Evolutionary conservation across 2,797 vertebrate species (phyloP).

Genomic region (Paedocypris micromegethes): DNA sequence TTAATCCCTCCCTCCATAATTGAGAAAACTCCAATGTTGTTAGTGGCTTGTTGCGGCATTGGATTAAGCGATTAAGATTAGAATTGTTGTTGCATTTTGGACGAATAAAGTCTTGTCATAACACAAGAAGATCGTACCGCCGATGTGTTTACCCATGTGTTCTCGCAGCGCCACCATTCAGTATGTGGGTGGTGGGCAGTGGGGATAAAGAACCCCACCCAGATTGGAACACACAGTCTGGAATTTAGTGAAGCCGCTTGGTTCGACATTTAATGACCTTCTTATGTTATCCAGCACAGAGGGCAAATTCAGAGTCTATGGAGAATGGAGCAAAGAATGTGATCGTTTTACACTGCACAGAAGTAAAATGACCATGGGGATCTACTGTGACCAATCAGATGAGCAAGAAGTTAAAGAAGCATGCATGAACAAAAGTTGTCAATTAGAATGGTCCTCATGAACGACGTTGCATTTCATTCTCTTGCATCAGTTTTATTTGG

Average conservation of each 20-base stretch:
- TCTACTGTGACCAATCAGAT: too few relatives aligned
- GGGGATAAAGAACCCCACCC: slow-evolving; percentile 27
- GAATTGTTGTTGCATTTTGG: not conserved
- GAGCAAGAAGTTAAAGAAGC: too few relatives aligned
- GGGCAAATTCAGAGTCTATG: slow-evolving; percentile 46
- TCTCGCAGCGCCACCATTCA: slow-evolving; percentile 45
- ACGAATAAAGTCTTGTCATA: slow-evolving; percentile 31
- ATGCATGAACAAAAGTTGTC: too few relatives aligned
- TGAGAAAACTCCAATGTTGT: not conserved
- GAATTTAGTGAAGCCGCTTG: slow-evolving; percentile 8
- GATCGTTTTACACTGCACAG: slow-evolving; percentile 28
- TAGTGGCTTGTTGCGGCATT: not conserved
- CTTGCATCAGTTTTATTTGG: slow-evolving; percentile 69
- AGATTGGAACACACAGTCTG: slow-evolving; percentile 9
- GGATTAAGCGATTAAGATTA: not conserved
- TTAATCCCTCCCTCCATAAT: not conserved
- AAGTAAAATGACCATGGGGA: not conserved
- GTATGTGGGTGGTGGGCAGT: slow-evolving; percentile 45
- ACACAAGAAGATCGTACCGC: not conserved
- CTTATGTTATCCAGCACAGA: slow-evolving; percentile 61
- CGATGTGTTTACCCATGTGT: slow-evolving; percentile 3
- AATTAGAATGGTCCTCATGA: too few relatives aligned
- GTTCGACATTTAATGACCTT: slow-evolving; percentile 49
- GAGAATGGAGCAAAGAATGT: slow-evolving; percentile 59
- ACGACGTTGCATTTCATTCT: slow-evolving; percentile 50